Conservation (phyloP, 2,113 vertebrate species). For the Dermatemys mawii region DNA sequence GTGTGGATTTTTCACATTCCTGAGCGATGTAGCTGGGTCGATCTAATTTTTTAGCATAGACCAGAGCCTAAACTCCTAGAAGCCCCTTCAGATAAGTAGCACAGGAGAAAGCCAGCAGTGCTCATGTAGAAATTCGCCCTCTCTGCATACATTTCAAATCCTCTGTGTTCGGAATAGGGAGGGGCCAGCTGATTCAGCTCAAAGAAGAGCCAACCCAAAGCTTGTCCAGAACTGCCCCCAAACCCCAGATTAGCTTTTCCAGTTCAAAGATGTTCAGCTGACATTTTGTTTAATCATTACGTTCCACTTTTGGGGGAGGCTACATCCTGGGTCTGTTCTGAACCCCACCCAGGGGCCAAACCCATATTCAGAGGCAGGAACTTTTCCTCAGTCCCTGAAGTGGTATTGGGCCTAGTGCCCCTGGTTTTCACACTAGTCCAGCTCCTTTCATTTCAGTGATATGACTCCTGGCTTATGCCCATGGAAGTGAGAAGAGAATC, state of each 20-base stretch:
- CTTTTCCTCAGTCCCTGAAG: neutral
- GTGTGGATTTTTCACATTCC: neutral
- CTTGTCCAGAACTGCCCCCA: fast-evolving
- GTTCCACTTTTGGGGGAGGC: neutral
- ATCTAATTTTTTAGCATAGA: neutral
- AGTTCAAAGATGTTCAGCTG: neutral
- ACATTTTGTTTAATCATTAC: neutral
- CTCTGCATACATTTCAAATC: neutral
- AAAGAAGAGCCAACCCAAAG: neutral
- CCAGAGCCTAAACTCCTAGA: neutral
- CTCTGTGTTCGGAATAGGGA: neutral
- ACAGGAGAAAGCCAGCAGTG: neutral
- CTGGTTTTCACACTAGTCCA: neutral
- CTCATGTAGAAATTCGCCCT: neutral
- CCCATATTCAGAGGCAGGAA: neutral
- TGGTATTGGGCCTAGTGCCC: neutral
- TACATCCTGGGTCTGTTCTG: neutral
- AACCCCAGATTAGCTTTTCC: neutral
- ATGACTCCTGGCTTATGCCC: neutral
- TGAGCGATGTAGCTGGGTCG: neutral
- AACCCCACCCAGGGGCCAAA: neutral
- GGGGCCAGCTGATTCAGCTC: neutral
- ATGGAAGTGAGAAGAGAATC: neutral
- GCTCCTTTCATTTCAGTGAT: neutral
- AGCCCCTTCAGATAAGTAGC: neutral